phyloP scores from a whole-genome alignment of 2,888 invertebrate species.

The Plemyria rubiginata region DNA sequence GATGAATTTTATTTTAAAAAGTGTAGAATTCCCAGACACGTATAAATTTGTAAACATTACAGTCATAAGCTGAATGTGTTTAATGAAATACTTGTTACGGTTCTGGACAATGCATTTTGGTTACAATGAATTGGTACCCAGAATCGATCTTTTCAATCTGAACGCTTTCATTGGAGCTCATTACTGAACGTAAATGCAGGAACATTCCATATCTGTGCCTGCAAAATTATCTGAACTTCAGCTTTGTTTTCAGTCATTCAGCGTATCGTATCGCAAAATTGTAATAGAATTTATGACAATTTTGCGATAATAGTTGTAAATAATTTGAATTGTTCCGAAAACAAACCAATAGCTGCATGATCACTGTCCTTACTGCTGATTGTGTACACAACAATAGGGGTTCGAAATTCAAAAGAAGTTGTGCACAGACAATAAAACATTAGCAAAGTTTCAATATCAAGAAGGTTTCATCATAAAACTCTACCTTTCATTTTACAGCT shows the following conservation, averaged over 20 bases:
- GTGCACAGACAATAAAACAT: constrained; percentile 4
- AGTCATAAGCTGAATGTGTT: not conserved
- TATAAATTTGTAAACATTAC: too few species aligned
- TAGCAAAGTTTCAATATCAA: constrained; percentile 18
- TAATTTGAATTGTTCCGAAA: too few species aligned
- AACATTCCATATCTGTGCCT: not conserved
- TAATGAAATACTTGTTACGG: not conserved
- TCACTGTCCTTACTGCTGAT: too few species aligned
- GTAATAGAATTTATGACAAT: too few species aligned
- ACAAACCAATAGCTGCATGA: too few species aligned
- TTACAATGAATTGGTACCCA: constrained; percentile 1
- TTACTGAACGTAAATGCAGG: not conserved
- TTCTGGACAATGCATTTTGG: not conserved
- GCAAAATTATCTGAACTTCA: not conserved
- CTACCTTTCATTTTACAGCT: constrained; percentile 63
- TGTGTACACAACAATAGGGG: not conserved
- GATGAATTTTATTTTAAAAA: too few species aligned
- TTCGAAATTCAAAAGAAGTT: not conserved
- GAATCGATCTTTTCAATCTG: not conserved
- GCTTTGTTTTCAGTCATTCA: not conserved
- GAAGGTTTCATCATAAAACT: constrained; percentile 17
- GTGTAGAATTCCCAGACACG: too few species aligned
- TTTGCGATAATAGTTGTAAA: too few species aligned
- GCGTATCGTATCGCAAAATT: not conserved
- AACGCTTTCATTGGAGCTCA: constrained; percentile 2